Evolutionary conservation across 1,140 invertebrate genomes (phyloP).

Genomic region (Gyrodactylus bullatarudis): DNA sequence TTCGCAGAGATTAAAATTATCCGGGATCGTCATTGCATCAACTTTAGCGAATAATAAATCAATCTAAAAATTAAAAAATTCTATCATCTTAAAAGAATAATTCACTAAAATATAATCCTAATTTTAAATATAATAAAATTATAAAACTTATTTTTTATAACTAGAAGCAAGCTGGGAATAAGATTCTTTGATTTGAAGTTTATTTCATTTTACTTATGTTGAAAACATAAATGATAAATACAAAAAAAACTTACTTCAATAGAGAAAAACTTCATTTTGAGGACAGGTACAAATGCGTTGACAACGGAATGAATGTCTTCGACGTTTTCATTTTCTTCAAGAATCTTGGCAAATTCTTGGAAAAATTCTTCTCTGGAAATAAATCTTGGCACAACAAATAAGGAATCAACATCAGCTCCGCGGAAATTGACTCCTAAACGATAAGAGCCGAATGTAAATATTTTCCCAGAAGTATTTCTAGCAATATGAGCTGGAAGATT

Average conservation of each 20-base stretch:
- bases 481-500: not conserved
- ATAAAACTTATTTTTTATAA: no score
- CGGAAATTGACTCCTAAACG: constrained; percentile 47
- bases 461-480: constrained; percentile 33
- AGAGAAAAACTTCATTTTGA: constrained; percentile 16
- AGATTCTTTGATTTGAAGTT: no score
- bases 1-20: not conserved
- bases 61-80: not conserved
- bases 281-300: constrained; percentile 92
- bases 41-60: constrained; percentile 6
- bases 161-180: no score
- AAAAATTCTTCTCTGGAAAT: constrained; percentile 77
- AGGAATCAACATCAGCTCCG: constrained; percentile 90
- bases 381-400: constrained; percentile 80
- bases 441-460: constrained; percentile 93
- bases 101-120: no score
- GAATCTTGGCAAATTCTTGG: constrained; percentile 52
- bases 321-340: constrained; percentile 53
- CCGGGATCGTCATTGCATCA: not conserved
- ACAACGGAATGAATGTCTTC: constrained; percentile 54
- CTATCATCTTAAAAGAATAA: not conserved
- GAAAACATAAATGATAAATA: no score
- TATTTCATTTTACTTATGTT: no score
- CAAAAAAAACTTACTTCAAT: not conserved
- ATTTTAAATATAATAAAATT: no score